Conservation (phyloP, 2,888 invertebrate genomes). For the Trachelus troglodyta region DNA sequence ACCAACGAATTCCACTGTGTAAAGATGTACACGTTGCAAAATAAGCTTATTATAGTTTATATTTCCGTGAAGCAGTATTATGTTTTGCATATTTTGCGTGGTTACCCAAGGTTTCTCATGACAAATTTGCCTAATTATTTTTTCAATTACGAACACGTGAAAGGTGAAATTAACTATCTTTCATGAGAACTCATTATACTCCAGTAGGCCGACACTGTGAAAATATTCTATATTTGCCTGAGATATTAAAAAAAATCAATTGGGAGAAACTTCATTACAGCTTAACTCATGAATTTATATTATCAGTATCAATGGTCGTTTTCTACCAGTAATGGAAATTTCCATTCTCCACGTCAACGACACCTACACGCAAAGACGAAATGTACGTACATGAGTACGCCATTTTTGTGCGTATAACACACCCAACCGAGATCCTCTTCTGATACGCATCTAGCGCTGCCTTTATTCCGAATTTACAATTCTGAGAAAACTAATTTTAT, state of each 20-base stretch:
- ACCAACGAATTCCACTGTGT: not conserved
- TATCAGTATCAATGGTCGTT: not conserved
- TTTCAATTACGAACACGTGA: not conserved
- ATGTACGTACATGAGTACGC: not conserved
- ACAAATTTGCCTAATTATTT: not conserved
- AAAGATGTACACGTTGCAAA: not conserved
- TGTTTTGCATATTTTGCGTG: not conserved
- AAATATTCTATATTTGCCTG: not conserved
- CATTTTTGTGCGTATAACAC: not conserved
- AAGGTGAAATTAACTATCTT: not conserved
- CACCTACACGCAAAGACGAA: not conserved
- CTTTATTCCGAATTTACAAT: not conserved
- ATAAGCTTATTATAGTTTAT: not conserved
- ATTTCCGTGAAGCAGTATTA: not conserved
- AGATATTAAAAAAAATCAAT: not conserved
- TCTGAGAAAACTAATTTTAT: not conserved
- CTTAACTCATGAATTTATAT: not conserved
- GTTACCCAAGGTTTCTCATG: not conserved
- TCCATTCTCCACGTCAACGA: not conserved
- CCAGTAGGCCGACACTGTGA: not conserved
- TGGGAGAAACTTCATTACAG: not conserved
- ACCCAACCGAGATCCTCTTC: not conserved
- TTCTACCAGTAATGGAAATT: not conserved
- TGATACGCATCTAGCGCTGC: not conserved
- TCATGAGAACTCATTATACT: not conserved